These are phyloP conservation scores for Clivina fossor DNA, from an alignment of 2,888 invertebrate species.

Conservation along the genomic window DNA sequence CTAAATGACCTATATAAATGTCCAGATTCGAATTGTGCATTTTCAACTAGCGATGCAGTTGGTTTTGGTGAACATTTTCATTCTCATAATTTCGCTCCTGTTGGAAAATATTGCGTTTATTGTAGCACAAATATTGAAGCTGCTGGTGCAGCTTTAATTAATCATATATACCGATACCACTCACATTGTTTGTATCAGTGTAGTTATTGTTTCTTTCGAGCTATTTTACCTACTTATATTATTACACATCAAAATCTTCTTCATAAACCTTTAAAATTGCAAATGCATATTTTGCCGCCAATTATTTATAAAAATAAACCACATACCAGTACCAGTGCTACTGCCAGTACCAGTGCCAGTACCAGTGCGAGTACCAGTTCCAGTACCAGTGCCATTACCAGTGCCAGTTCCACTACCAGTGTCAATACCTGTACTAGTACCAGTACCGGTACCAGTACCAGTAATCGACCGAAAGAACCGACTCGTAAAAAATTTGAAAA, in stretches of 20 bases:
- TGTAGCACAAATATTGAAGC: too few species aligned
- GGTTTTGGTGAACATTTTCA: constrained; percentile 53
- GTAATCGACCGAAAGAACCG: too few species aligned
- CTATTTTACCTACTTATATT: constrained; percentile 61
- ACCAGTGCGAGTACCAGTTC: too few species aligned
- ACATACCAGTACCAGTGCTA: too few species aligned
- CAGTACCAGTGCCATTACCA: too few species aligned
- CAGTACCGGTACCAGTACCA: too few species aligned
- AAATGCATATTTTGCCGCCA: constrained; percentile 40
- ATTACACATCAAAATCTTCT: constrained; percentile 58
- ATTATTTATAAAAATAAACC: not conserved
- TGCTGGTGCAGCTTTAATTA: constrained; percentile 30
- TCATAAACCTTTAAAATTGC: constrained; percentile 46
- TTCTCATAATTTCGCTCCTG: constrained; percentile 49
- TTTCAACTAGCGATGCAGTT: constrained; percentile 49
- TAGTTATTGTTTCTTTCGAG: constrained; percentile 68
- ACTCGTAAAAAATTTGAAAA: too few species aligned
- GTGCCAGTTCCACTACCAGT: too few species aligned
- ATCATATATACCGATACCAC: constrained; percentile 52
- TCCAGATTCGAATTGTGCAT: constrained; percentile 57
- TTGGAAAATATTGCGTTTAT: constrained; percentile 59
- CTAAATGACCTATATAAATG: constrained; percentile 59
- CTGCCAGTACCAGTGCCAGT: too few species aligned
- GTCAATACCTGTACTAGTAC: too few species aligned
- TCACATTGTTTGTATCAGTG: constrained; percentile 65